A percentile compares a stretch with the other conserved stretches of the same genome.
phyloP scores from a whole-genome alignment of 2,797 vertebrate species.

The Gila robusta region DNA sequence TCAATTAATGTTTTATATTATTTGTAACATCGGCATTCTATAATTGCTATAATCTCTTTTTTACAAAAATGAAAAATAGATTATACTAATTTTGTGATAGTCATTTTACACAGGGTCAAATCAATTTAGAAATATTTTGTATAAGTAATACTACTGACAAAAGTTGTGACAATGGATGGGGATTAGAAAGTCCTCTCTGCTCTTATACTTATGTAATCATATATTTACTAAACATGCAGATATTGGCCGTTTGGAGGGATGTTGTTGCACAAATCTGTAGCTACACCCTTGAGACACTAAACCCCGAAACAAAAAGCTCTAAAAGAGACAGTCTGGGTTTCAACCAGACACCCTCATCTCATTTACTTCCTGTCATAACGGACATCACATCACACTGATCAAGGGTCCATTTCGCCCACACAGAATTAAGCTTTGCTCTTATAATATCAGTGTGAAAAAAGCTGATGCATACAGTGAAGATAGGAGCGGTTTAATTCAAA shows the following conservation, averaged over 20 bases:
- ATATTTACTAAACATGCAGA: background rate
- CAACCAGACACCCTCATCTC: background rate
- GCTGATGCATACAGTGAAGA: background rate
- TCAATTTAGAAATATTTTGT: background rate
- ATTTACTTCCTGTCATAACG: constrained; percentile 17
- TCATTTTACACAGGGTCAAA: background rate
- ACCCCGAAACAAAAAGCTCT: background rate
- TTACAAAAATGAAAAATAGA: background rate
- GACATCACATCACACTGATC: constrained; percentile 2
- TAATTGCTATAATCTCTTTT: background rate
- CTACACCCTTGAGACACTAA: background rate
- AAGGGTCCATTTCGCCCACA: background rate
- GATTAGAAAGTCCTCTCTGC: background rate
- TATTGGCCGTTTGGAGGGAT: background rate
- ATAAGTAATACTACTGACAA: background rate
- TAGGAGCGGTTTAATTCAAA: background rate
- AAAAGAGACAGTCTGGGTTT: background rate
- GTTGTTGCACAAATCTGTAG: background rate
- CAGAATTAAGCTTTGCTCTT: background rate
- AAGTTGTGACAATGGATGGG: background rate
- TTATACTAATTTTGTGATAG: background rate
- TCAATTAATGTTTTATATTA: background rate
- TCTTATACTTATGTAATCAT: background rate
- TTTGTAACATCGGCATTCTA: background rate
- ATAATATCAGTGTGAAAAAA: background rate